Percentiles rank a stretch among this genome's conserved stretches.
These are phyloP conservation scores for Apodemus speciosus DNA, from an alignment of 2,113 vertebrate genomes.

Conservation along the genomic window DNA sequence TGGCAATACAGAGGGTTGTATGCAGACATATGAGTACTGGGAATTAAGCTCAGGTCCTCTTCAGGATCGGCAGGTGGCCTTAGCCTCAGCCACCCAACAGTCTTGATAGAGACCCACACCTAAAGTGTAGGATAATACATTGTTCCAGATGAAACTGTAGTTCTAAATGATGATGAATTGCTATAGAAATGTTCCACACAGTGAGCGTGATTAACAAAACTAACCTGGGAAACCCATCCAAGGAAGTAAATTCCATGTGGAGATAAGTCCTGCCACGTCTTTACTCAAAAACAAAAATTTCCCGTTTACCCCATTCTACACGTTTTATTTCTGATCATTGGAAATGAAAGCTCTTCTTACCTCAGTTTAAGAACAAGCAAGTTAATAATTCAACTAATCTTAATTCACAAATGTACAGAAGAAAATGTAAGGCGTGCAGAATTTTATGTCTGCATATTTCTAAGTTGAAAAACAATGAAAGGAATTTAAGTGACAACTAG, in stretches of 20 bases:
- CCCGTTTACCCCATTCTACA: not conserved
- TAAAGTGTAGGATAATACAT: not conserved
- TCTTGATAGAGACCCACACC: not conserved
- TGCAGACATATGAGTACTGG: not conserved
- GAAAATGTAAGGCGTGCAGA: constrained; percentile 47
- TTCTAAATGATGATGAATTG: not conserved
- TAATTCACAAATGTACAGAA: constrained; percentile 51
- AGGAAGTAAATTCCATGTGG: not conserved
- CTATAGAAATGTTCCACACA: not conserved
- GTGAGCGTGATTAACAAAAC: not conserved
- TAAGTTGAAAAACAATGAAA: constrained; percentile 62
- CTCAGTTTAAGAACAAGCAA: constrained; percentile 18
- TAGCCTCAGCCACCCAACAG: not conserved
- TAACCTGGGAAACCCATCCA: not conserved
- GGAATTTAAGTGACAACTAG: constrained; percentile 69
- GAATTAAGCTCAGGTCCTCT: not conserved
- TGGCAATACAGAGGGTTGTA: not conserved
- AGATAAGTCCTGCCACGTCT: not conserved
- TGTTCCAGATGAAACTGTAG: not conserved
- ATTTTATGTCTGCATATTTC: constrained; percentile 65
- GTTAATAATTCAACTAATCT: constrained; percentile 62
- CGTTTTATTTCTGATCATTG: not conserved
- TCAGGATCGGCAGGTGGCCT: not conserved
- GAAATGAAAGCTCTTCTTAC: constrained; percentile 6
- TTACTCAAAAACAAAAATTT: not conserved